phyloP scores from a whole-genome alignment of 1,140 invertebrate genomes.

The Nylanderia fulva region DNA sequence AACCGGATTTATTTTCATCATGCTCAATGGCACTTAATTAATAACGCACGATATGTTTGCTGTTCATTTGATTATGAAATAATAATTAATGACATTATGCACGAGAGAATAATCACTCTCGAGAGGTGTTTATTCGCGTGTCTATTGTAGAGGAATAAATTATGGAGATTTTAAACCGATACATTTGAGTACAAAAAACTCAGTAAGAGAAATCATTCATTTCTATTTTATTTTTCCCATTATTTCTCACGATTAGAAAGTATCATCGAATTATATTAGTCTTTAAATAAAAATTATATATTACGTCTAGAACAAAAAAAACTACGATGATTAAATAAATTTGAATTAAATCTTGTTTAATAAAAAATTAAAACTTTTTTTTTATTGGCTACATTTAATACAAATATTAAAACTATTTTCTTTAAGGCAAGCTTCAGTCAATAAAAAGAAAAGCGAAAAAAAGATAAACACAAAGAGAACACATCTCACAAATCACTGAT shows the following conservation, averaged over 20 bases:
- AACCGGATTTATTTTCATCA: not conserved
- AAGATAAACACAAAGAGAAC: not conserved
- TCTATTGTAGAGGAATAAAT: slow-evolving; percentile 12
- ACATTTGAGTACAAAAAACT: not conserved
- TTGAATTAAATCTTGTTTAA: not conserved
- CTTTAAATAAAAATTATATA: not conserved
- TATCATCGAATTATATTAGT: not conserved
- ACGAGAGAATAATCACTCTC: not conserved
- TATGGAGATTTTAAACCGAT: not conserved
- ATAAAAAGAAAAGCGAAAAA: not conserved
- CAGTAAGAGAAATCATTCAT: not conserved
- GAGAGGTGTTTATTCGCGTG: not conserved
- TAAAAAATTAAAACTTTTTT: not conserved
- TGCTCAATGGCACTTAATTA: slow-evolving; percentile 19
- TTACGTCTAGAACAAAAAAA: not conserved
- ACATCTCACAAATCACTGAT: not conserved
- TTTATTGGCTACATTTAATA: not conserved
- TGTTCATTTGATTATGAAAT: slow-evolving; percentile 18
- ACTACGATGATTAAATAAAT: not conserved
- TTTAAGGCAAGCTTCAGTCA: not conserved
- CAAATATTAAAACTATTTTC: not conserved
- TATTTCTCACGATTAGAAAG: not conserved
- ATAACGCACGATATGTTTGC: not conserved
- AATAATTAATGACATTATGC: slow-evolving; percentile 24
- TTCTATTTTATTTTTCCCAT: not conserved